phyloP scores from a whole-genome alignment of 2,888 invertebrate genomes.

The Diarsia brunnea region DNA sequence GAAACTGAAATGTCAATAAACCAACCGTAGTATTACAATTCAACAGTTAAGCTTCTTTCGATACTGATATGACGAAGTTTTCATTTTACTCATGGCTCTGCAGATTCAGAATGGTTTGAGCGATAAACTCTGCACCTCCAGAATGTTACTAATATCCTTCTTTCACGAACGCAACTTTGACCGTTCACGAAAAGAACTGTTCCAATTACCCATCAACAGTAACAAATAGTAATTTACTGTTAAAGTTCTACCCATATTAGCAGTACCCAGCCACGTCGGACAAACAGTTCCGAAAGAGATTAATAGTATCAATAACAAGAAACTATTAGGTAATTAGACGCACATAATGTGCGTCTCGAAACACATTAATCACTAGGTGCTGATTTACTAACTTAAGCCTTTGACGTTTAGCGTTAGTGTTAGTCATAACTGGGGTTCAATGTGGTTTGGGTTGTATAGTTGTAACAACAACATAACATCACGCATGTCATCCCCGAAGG shows the following conservation, averaged over 20 bases:
- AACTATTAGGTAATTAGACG: conserved; percentile 62
- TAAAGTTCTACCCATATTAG: conserved; percentile 47
- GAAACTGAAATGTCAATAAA: neutral
- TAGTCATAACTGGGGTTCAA: conserved; percentile 18
- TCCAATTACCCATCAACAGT: conserved; percentile 26
- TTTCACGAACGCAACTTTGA: neutral
- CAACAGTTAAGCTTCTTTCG: neutral
- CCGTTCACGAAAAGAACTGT: conserved; percentile 7
- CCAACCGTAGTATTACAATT: neutral
- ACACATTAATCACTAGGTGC: conserved; percentile 51
- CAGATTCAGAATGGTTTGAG: conserved; percentile 3
- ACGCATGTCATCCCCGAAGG: no score
- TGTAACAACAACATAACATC: no score
- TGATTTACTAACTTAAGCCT: conserved; percentile 49
- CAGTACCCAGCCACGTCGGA: conserved; percentile 32
- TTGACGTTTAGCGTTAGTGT: conserved; percentile 28
- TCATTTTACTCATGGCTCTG: neutral
- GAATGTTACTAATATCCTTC: conserved; percentile 8
- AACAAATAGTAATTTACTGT: conserved; percentile 47
- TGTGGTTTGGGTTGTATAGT: neutral
- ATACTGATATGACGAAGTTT: neutral
- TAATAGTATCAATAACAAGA: conserved; percentile 64
- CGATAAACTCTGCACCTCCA: conserved; percentile 12
- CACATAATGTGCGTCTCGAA: conserved; percentile 47
- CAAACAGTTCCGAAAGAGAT: conserved; percentile 56